phyloP scores from a whole-genome alignment of 2,113 vertebrate genomes.

The Anthoscopus minutus region DNA sequence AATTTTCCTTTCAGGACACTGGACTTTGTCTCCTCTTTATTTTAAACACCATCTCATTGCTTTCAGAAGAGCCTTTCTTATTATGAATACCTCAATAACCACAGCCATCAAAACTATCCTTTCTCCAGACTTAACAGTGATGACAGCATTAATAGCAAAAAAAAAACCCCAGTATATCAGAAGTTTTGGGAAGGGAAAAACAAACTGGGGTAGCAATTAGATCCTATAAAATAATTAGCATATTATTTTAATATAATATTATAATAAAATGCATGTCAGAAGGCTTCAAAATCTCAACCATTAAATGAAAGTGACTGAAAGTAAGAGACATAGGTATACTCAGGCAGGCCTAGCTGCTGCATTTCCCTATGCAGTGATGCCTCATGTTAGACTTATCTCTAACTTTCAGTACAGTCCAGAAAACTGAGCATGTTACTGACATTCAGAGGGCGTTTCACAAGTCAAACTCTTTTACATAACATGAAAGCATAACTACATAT shows the following conservation, averaged over 20 bases:
- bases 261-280: neutral
- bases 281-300: neutral
- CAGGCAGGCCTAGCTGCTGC: neutral
- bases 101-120: neutral
- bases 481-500: neutral
- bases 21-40: neutral
- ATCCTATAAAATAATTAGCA: neutral
- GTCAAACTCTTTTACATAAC: neutral
- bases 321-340: neutral
- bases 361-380: neutral
- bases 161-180: neutral
- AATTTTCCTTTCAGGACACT: neutral
- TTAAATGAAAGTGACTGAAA: neutral
- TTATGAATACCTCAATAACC: neutral
- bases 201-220: neutral
- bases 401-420: neutral
- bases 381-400: neutral
- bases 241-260: too few species aligned
- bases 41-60: neutral
- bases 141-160: neutral
- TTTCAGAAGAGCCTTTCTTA: neutral
- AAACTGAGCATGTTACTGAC: neutral
- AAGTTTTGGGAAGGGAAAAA: neutral
- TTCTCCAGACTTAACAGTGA: neutral
- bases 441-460: neutral